These are phyloP conservation scores for Mus caroli DNA, from an alignment of 2,797 vertebrate genomes.

Conservation along the genomic window DNA sequence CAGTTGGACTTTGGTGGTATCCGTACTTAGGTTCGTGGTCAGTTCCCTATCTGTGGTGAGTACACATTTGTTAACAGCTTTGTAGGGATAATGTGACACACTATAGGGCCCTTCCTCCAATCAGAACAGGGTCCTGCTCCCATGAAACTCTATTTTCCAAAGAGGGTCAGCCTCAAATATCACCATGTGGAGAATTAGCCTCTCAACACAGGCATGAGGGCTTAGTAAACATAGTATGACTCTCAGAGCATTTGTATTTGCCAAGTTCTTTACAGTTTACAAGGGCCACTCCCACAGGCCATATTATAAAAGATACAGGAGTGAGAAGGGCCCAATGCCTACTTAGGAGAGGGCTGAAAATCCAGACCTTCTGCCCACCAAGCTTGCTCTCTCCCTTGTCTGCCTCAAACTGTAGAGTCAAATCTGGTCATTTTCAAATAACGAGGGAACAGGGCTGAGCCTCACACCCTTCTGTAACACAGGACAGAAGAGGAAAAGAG, in stretches of 20 bases:
- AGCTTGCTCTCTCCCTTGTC: not conserved
- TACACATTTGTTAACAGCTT: not conserved
- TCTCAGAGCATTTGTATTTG: not conserved
- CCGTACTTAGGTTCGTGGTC: not conserved
- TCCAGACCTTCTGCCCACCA: not conserved
- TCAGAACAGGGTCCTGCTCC: not conserved
- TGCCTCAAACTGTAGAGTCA: not conserved
- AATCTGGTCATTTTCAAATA: not conserved
- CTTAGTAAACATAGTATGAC: not conserved
- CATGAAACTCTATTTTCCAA: not conserved
- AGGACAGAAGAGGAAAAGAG: too few relatives aligned
- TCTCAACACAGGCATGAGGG: not conserved
- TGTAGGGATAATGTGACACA: not conserved
- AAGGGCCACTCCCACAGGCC: too few relatives aligned
- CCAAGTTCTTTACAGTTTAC: not conserved
- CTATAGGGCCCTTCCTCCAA: not conserved
- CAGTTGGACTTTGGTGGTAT: not conserved
- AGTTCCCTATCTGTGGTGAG: not conserved
- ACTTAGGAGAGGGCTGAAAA: not conserved
- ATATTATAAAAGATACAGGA: not conserved
- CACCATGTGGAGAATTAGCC: not conserved
- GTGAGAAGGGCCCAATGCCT: not conserved
- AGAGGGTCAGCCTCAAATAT: not conserved
- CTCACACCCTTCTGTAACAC: not conserved
- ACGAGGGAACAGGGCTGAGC: not conserved